A percentile compares a stretch with the other conserved stretches of the same genome.
These are phyloP conservation scores for Xylota sylvarum DNA, from an alignment of 2,888 invertebrate species.

Conservation along the genomic window DNA sequence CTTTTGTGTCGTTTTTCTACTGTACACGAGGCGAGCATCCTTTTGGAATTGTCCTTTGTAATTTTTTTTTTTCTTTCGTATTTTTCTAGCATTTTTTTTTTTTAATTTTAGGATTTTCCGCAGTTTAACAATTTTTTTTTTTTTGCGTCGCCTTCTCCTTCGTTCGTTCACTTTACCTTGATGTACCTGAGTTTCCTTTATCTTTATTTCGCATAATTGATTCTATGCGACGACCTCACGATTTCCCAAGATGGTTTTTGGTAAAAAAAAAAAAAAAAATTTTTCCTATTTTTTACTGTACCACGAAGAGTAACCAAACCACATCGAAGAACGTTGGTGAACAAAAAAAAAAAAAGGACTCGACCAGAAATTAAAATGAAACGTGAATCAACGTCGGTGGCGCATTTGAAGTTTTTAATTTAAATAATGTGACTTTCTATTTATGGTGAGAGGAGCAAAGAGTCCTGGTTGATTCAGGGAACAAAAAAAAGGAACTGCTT, in stretches of 20 bases:
- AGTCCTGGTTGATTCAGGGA: conserved; percentile 38
- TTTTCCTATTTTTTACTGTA: background rate
- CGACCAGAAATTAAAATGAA: conserved; percentile 74
- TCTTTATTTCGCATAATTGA: conserved; percentile 76
- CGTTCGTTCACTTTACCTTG: conserved; percentile 50
- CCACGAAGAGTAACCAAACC: conserved; percentile 43
- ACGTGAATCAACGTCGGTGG: conserved; percentile 71
- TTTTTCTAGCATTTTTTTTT: conserved; percentile 31
- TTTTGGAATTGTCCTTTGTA: conserved; percentile 24
- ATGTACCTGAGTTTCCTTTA: conserved; percentile 63
- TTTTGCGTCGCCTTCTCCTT: background rate
- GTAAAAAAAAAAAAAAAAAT: conserved; percentile 6
- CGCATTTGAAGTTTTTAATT: conserved; percentile 74
- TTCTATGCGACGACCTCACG: conserved; percentile 69
- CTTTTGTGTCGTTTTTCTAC: conserved; percentile 50
- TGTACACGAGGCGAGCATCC: conserved; percentile 28
- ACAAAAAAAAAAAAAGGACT: conserved; percentile 43
- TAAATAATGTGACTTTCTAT: conserved; percentile 76
- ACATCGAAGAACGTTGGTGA: conserved; percentile 3
- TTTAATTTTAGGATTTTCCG: conserved; percentile 63
- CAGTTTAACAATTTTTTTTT: conserved; percentile 41
- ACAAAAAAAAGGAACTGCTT: conserved; percentile 33
- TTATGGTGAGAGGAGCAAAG: conserved; percentile 31
- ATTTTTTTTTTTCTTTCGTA: background rate
- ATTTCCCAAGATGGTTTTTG: conserved; percentile 65